Evolutionary conservation across 2,113 vertebrate species (phyloP).

Genomic region (Phaethon lepturus): DNA sequence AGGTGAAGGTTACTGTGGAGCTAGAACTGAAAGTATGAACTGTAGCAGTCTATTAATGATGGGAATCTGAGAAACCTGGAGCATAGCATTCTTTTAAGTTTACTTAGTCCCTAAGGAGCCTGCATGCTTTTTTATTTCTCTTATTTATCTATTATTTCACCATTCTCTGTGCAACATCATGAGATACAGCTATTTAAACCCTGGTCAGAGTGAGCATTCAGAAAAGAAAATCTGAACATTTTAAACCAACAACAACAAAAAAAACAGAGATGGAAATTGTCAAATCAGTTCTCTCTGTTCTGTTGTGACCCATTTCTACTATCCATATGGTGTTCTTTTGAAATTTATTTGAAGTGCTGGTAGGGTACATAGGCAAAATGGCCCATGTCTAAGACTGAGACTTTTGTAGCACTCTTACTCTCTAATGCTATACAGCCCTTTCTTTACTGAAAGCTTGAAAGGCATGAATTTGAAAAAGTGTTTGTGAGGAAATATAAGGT

Average conservation of each 20-base stretch:
- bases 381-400: neutral
- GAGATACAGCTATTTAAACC: neutral
- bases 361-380: neutral
- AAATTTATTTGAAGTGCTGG: neutral
- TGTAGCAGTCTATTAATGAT: neutral
- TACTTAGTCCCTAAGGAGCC: neutral
- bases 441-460: neutral
- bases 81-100: neutral
- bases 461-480: neutral
- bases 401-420: neutral
- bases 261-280: neutral
- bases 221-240: neutral
- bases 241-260: neutral
- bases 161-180: neutral
- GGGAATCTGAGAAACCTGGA: neutral
- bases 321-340: neutral
- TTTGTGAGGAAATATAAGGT: neutral
- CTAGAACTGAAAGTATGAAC: neutral
- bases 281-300: neutral
- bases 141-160: neutral
- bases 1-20: neutral
- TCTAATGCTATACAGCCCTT: neutral
- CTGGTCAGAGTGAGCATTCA: neutral
- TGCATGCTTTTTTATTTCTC: neutral
- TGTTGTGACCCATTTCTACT: neutral